Evolutionary conservation across 2,797 vertebrate genomes (phyloP).

Genomic region (Tokudaia muenninki): DNA sequence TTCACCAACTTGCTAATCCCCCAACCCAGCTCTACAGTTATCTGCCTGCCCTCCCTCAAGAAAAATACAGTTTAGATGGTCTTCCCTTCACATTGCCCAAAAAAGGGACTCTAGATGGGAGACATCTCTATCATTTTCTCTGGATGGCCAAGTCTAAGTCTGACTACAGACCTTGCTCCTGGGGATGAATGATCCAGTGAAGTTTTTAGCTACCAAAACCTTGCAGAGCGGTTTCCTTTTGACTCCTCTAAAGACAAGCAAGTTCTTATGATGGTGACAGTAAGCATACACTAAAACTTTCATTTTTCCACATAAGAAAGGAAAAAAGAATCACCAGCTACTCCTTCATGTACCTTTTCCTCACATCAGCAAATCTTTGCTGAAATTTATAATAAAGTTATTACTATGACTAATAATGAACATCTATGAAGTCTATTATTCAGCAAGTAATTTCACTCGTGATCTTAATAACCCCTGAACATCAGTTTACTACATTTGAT

Average conservation of each 20-base stretch:
- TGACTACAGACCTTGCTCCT: not conserved
- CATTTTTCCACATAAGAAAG: slow-evolving; percentile 19
- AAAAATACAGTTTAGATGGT: not conserved
- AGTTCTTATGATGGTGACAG: not conserved
- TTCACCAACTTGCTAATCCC: not conserved
- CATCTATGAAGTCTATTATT: not conserved
- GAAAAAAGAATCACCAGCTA: not conserved
- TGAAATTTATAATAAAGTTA: slow-evolving; percentile 31
- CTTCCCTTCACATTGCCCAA: not conserved
- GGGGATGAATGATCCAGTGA: not conserved
- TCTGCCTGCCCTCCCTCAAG: not conserved
- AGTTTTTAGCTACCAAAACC: not conserved
- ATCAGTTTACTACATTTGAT: slow-evolving; percentile 26
- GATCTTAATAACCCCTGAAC: slow-evolving; percentile 8
- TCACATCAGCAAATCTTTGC: slow-evolving; percentile 20
- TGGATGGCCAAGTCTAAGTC: slow-evolving; percentile 10
- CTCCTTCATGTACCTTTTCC: not conserved
- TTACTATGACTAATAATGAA: slow-evolving; percentile 3
- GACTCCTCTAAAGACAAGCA: not conserved
- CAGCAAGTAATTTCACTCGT: not conserved
- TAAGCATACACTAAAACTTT: not conserved
- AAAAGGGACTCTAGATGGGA: not conserved
- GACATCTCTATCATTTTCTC: not conserved
- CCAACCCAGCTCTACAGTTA: not conserved
- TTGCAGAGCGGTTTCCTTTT: not conserved